phyloP scores from a whole-genome alignment of 2,888 invertebrate genomes.

The Tipula lateralis region DNA sequence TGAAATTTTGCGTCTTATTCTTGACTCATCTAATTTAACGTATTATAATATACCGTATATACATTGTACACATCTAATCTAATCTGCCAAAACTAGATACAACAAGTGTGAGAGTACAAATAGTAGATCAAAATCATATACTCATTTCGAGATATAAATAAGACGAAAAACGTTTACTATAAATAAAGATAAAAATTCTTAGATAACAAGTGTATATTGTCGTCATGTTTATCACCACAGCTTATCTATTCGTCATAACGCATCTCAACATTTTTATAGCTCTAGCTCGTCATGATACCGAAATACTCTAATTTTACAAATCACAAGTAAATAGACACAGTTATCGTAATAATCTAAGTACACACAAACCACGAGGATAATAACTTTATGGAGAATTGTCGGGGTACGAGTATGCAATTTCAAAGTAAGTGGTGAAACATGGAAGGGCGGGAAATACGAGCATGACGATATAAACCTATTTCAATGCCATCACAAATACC shows the following conservation, averaged over 20 bases:
- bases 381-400: neutral
- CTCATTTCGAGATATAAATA: neutral
- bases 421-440: neutral
- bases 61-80: neutral
- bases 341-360: neutral
- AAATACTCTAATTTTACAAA: constrained; percentile 2
- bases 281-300: neutral
- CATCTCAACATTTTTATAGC: constrained; percentile 9
- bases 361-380: too few relatives aligned
- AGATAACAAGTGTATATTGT: constrained; percentile 6
- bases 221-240: neutral
- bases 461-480: neutral
- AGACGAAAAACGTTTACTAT: neutral
- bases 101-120: neutral
- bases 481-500: neutral
- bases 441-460: neutral
- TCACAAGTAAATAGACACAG: neutral
- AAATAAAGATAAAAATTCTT: neutral
- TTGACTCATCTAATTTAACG: neutral
- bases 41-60: neutral
- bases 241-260: neutral
- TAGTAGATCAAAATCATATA: neutral
- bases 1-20: neutral
- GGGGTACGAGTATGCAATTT: too few relatives aligned
- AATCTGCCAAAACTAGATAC: neutral